phyloP scores from a whole-genome alignment of 37 sponge, comb jelly and placozoan species.

The Halisarca cf. caerulea region DNA sequence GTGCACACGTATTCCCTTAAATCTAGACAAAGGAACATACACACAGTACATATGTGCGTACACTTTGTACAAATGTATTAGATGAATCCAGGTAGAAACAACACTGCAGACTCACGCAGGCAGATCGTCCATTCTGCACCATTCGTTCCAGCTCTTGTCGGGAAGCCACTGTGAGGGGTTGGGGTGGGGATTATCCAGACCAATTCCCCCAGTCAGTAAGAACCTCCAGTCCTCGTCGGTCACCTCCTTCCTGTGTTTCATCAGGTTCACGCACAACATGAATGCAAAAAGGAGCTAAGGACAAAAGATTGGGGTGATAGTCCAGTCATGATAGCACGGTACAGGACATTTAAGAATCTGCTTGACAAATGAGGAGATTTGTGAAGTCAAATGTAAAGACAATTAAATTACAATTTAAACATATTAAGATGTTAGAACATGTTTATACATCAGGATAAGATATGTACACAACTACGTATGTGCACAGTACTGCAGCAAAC shows the following conservation, averaged over 20 bases:
- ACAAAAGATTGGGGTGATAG: not conserved
- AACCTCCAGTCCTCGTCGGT: constrained; percentile 95
- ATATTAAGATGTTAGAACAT: too few relatives aligned
- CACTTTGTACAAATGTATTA: not conserved
- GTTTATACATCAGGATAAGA: too few relatives aligned
- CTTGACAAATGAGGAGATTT: too few relatives aligned
- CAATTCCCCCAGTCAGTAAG: constrained; percentile 97
- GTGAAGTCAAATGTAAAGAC: too few relatives aligned
- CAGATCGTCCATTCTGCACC: constrained; percentile 87
- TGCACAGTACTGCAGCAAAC: too few relatives aligned
- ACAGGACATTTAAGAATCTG: too few relatives aligned
- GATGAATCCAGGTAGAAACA: not conserved
- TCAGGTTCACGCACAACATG: constrained; percentile 87
- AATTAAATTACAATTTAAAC: too few relatives aligned
- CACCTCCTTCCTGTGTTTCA: constrained; percentile 72
- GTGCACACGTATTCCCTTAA: constrained; percentile 68
- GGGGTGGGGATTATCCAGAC: constrained; percentile 95
- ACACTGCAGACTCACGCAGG: not conserved
- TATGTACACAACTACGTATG: too few relatives aligned
- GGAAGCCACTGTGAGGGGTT: constrained; percentile 94
- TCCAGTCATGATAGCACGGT: too few relatives aligned
- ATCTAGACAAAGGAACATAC: constrained; percentile 37
- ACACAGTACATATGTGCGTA: too few relatives aligned
- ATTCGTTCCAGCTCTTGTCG: constrained; percentile 96
- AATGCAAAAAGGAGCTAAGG: constrained; percentile 88